These are phyloP conservation scores for Rana temporaria DNA, from an alignment of 2,113 vertebrate species.

Conservation along the genomic window DNA sequence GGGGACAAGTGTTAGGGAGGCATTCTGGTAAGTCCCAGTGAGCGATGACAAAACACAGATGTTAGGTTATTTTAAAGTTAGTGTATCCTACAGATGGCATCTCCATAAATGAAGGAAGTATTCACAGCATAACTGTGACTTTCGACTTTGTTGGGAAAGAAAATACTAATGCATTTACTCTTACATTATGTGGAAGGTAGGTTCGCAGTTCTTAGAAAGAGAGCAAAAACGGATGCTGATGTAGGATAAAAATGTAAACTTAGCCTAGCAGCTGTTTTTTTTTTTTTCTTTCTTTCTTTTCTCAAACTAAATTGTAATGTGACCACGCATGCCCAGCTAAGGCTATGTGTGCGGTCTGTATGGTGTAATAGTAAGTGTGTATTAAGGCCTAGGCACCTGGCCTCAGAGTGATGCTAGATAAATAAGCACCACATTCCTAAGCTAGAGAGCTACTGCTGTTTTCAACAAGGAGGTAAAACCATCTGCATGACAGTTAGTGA, in stretches of 20 bases:
- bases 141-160: neutral
- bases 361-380: too few species aligned
- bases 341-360: too few species aligned
- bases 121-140: neutral
- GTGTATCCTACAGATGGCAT: neutral
- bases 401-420: too few species aligned
- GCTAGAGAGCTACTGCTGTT: too few species aligned
- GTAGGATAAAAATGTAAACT: neutral
- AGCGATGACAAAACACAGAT: too few species aligned
- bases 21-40: neutral
- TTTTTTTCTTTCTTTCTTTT: too few species aligned
- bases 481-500: too few species aligned
- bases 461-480: too few species aligned
- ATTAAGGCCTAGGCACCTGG: too few species aligned
- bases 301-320: too few species aligned
- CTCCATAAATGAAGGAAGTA: slow-evolving; percentile 3
- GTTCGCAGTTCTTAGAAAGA: neutral
- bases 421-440: too few species aligned
- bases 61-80: neutral
- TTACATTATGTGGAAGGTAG: neutral
- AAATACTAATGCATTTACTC: neutral
- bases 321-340: too few species aligned
- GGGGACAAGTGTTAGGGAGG: neutral
- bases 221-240: neutral
- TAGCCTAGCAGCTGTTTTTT: neutral